These are phyloP conservation scores for Periophthalmodon schlosseri DNA, from an alignment of 2,113 vertebrate species.

Conservation along the genomic window DNA sequence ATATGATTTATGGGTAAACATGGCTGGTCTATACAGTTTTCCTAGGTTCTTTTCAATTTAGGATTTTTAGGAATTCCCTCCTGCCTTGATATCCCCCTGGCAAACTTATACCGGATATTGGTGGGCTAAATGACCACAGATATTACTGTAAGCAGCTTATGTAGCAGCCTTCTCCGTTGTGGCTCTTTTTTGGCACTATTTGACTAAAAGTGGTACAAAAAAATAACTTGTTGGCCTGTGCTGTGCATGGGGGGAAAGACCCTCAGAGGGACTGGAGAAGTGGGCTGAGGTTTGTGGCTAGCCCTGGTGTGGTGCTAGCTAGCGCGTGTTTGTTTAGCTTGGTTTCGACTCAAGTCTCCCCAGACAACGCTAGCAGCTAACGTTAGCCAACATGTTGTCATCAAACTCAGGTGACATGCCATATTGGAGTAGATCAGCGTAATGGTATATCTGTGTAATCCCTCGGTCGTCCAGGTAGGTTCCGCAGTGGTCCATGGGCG, in stretches of 20 bases:
- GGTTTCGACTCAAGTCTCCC: slow-evolving; percentile 65
- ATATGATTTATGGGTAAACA: no score
- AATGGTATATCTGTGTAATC: background rate
- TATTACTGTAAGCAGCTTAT: background rate
- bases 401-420: slow-evolving; percentile 83
- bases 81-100: background rate
- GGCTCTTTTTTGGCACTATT: slow-evolving; percentile 47
- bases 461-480: no score
- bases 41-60: no score
- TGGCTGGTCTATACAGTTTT: background rate
- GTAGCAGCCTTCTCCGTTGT: background rate
- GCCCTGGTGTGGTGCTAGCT: slow-evolving; percentile 66
- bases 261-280: slow-evolving; percentile 66
- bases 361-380: slow-evolving; percentile 48
- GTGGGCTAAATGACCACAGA: background rate
- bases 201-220: slow-evolving; percentile 53
- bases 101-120: background rate
- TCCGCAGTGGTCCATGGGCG: no score
- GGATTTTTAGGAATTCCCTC: background rate
- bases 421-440: slow-evolving; percentile 51
- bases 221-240: slow-evolving; percentile 53
- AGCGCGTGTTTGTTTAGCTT: slow-evolving; percentile 76
- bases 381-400: slow-evolving; percentile 69
- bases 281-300: slow-evolving; percentile 80
- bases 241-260: slow-evolving; percentile 43